A percentile compares a stretch with the other conserved stretches of the same genome.
Evolutionary conservation across 2,797 vertebrate genomes (phyloP).

Genomic region (Sebastes steindachneri): DNA sequence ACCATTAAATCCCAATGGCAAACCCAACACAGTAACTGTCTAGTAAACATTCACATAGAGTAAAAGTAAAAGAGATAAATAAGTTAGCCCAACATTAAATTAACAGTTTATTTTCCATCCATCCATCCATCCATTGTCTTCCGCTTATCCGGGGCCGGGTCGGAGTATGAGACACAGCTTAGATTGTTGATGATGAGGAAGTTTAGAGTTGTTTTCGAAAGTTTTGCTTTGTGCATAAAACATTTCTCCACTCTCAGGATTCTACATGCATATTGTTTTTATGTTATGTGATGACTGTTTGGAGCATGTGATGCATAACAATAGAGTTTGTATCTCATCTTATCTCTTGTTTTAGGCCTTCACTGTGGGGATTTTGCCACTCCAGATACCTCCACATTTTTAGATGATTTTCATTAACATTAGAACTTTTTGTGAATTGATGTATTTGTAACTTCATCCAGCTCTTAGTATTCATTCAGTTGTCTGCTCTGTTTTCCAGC

Average conservation of each 20-base stretch:
- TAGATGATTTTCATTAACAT: too few species aligned
- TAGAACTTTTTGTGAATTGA: too few species aligned
- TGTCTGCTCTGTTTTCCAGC: too few species aligned
- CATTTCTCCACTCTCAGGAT: background rate
- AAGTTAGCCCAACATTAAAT: background rate
- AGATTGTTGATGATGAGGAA: background rate
- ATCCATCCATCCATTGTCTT: background rate
- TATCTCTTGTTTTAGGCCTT: too few species aligned
- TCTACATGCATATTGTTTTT: background rate
- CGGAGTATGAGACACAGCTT: background rate
- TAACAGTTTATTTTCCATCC: background rate
- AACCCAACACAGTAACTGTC: background rate
- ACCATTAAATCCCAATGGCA: background rate
- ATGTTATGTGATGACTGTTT: too few species aligned
- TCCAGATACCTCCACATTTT: too few species aligned
- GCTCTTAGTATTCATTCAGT: too few species aligned
- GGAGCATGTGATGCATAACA: too few species aligned
- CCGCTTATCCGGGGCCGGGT: too few species aligned
- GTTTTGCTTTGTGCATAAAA: background rate
- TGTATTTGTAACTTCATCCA: too few species aligned
- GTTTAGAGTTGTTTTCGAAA: background rate
- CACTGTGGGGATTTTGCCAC: too few species aligned
- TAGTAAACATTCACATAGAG: background rate
- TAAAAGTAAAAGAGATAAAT: background rate
- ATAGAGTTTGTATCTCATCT: accelerated